Percentiles rank a stretch among this genome's conserved stretches.
Evolutionary conservation across 1,140 invertebrate species (phyloP).

Genomic region (Macrobrachium rosenbergii): DNA sequence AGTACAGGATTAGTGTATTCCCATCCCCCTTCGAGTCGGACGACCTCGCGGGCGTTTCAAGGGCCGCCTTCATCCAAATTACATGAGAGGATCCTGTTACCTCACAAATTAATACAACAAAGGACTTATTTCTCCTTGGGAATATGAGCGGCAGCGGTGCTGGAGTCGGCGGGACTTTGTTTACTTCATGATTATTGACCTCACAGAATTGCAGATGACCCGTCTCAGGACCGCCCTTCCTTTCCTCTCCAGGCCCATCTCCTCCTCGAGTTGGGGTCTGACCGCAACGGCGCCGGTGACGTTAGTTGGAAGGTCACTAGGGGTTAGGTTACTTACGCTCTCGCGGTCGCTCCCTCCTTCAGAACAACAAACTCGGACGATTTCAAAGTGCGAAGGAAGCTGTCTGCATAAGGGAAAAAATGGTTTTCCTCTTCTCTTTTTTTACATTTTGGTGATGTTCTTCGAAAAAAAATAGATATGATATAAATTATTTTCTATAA

Average conservation of each 20-base stretch:
- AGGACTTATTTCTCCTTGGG: conserved; percentile 7
- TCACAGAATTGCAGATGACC: conserved; percentile 22
- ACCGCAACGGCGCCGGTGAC: too few species aligned
- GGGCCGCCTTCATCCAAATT: neutral
- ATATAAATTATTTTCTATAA: too few species aligned
- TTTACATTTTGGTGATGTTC: too few species aligned
- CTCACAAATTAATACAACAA: conserved; percentile 55
- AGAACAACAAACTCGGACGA: too few species aligned
- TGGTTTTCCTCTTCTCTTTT: too few species aligned
- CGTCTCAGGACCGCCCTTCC: neutral
- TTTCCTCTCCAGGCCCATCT: neutral
- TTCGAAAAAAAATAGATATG: too few species aligned
- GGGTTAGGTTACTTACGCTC: too few species aligned
- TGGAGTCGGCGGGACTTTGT: neutral
- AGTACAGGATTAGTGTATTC: too few species aligned
- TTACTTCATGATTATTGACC: conserved; percentile 9
- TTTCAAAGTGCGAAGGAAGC: too few species aligned
- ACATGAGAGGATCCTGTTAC: conserved; percentile 19
- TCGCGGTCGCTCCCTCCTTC: too few species aligned
- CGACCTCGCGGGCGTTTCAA: neutral
- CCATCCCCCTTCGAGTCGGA: neutral
- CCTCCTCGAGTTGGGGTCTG: neutral
- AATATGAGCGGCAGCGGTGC: conserved; percentile 7
- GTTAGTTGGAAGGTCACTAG: too few species aligned
- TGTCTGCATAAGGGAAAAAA: too few species aligned